Evolutionary conservation across 2,888 invertebrate genomes (phyloP).

Genomic region (Pinctada fucata): DNA sequence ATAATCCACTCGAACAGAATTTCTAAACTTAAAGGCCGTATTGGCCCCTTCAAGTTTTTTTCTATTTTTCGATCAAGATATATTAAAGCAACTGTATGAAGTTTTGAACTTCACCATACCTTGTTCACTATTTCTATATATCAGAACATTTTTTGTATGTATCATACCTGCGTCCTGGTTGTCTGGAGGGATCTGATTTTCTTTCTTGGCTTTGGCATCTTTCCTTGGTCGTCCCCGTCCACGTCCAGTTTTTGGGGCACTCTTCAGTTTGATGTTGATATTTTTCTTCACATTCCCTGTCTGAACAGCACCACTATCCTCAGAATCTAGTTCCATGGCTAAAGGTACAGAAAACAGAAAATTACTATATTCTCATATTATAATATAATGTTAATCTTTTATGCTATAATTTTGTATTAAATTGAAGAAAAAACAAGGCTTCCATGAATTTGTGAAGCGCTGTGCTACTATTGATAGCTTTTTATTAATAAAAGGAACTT

Average conservation of each 20-base stretch:
- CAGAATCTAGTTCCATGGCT: slow-evolving; percentile 60
- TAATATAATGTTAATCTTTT: background rate
- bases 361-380: background rate
- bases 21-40: too few relatives aligned
- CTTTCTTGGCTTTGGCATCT: slow-evolving; percentile 31
- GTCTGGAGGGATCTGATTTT: slow-evolving; percentile 14
- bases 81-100: too few relatives aligned
- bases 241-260: slow-evolving; percentile 34
- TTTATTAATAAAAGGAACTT: too few relatives aligned
- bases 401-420: background rate
- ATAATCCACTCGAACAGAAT: too few relatives aligned
- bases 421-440: background rate
- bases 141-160: background rate
- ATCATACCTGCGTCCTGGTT: slow-evolving; percentile 13
- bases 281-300: slow-evolving; percentile 57
- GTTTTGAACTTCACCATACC: too few relatives aligned
- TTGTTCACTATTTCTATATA: too few relatives aligned
- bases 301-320: slow-evolving; percentile 50
- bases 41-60: too few relatives aligned
- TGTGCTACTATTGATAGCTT: too few relatives aligned
- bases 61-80: too few relatives aligned
- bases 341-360: slow-evolving; percentile 17
- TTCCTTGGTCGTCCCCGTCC: slow-evolving; percentile 47
- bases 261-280: slow-evolving; percentile 58
- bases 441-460: background rate